Evolutionary conservation across 2,888 invertebrate genomes (phyloP).

Genomic region (Camponotus fellah): DNA sequence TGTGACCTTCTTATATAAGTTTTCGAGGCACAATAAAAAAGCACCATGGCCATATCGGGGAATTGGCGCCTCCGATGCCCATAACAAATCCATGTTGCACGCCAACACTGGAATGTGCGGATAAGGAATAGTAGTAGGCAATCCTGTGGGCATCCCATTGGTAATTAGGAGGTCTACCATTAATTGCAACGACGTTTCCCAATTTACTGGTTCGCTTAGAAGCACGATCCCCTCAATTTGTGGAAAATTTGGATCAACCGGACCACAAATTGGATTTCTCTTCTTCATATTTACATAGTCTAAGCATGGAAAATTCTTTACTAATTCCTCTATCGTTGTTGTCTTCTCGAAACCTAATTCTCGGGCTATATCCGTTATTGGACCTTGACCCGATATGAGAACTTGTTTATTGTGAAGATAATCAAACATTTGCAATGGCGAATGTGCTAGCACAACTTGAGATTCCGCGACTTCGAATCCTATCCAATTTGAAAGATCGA

Average conservation of each 20-base stretch:
- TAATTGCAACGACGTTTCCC: slow-evolving; percentile 90
- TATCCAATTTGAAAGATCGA: slow-evolving; percentile 88
- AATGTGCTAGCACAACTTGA: slow-evolving; percentile 90
- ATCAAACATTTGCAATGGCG: slow-evolving; percentile 88
- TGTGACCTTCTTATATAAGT: slow-evolving; percentile 89
- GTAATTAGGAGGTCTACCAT: slow-evolving; percentile 89
- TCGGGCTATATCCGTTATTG: slow-evolving; percentile 87
- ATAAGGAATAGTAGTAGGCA: slow-evolving; percentile 85
- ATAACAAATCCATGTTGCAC: slow-evolving; percentile 90
- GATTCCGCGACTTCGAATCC: slow-evolving; percentile 87
- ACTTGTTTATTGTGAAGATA: slow-evolving; percentile 89
- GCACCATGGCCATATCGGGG: slow-evolving; percentile 90
- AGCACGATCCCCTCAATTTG: slow-evolving; percentile 88
- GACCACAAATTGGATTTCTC: slow-evolving; percentile 84
- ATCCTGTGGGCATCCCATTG: slow-evolving; percentile 87
- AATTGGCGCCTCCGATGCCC: slow-evolving; percentile 90
- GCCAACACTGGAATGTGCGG: slow-evolving; percentile 90
- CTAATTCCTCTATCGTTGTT: slow-evolving; percentile 88
- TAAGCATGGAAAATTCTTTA: slow-evolving; percentile 88
- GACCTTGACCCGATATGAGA: slow-evolving; percentile 88
- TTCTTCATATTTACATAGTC: slow-evolving; percentile 87
- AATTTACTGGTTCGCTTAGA: slow-evolving; percentile 89
- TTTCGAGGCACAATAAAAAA: slow-evolving; percentile 89
- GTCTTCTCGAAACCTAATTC: slow-evolving; percentile 89
- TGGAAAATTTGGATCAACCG: slow-evolving; percentile 87